Percentiles rank a stretch among this genome's conserved stretches.
phyloP scores from a whole-genome alignment of 2,888 invertebrate species.

The Caenorhabditis macrosperma region DNA sequence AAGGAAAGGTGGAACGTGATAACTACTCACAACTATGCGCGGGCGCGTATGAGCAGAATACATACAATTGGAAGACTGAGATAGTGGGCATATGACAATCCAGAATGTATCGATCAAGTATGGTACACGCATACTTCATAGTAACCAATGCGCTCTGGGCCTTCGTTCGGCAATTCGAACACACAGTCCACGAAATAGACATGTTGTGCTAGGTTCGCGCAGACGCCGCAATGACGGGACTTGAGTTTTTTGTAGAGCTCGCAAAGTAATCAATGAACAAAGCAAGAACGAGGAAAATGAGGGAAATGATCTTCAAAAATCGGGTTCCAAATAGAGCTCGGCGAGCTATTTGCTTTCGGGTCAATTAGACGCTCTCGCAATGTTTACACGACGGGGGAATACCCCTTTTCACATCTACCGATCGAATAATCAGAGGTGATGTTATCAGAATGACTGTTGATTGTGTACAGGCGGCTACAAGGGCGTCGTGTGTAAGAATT shows the following conservation, averaged over 20 bases:
- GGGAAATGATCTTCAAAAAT: slow-evolving; percentile 28
- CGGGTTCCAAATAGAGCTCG: slow-evolving; percentile 15
- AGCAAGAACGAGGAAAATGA: background rate
- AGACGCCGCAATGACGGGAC: no score
- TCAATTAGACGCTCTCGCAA: slow-evolving; percentile 13
- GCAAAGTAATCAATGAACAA: no score
- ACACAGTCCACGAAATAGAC: no score
- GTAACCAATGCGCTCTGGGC: no score
- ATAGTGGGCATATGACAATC: no score
- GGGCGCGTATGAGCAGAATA: background rate
- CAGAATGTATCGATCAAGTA: no score
- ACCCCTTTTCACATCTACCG: slow-evolving; percentile 10
- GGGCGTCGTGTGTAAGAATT: slow-evolving; percentile 21
- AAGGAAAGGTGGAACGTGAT: background rate
- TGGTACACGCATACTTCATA: no score
- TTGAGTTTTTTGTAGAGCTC: no score
- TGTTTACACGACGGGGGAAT: slow-evolving; percentile 35
- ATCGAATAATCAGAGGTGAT: slow-evolving; percentile 8
- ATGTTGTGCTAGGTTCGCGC: no score
- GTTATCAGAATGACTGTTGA: slow-evolving; percentile 19
- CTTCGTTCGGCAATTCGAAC: no score
- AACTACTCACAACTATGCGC: background rate
- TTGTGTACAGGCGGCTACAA: slow-evolving; percentile 7
- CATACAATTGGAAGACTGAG: no score
- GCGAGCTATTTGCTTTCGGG: slow-evolving; percentile 24